Evolutionary conservation across 2,797 vertebrate genomes (phyloP).

Genomic region (Pelochelys cantorii): DNA sequence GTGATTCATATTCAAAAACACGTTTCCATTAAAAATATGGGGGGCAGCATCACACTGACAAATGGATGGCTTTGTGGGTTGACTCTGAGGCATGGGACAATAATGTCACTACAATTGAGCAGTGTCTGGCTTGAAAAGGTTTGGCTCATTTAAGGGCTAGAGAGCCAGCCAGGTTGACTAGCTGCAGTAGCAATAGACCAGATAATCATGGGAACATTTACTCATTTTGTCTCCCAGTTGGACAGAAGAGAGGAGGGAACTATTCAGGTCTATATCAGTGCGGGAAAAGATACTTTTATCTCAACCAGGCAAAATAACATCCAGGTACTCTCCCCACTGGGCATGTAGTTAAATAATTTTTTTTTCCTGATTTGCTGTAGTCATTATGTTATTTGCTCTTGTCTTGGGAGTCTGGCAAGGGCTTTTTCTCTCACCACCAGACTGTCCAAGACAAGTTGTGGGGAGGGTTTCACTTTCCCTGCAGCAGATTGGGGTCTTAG

Average conservation of each 20-base stretch:
- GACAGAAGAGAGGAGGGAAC: neutral
- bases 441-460: neutral
- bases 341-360: neutral
- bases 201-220: neutral
- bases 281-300: neutral
- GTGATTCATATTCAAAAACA: no score
- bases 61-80: neutral
- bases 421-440: neutral
- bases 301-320: neutral
- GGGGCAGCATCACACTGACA: neutral
- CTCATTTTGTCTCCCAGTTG: neutral
- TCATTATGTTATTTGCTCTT: neutral
- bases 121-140: neutral
- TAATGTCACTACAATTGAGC: neutral
- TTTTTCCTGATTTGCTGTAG: neutral
- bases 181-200: neutral
- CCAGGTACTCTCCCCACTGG: neutral
- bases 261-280: neutral
- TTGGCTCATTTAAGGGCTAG: neutral
- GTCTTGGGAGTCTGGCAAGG: neutral
- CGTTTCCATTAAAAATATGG: no score
- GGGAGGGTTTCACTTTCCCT: neutral
- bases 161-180: neutral
- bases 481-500: neutral
- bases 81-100: neutral